phyloP scores from a whole-genome alignment of 2,113 vertebrate genomes.

The Manacus vitellinus region DNA sequence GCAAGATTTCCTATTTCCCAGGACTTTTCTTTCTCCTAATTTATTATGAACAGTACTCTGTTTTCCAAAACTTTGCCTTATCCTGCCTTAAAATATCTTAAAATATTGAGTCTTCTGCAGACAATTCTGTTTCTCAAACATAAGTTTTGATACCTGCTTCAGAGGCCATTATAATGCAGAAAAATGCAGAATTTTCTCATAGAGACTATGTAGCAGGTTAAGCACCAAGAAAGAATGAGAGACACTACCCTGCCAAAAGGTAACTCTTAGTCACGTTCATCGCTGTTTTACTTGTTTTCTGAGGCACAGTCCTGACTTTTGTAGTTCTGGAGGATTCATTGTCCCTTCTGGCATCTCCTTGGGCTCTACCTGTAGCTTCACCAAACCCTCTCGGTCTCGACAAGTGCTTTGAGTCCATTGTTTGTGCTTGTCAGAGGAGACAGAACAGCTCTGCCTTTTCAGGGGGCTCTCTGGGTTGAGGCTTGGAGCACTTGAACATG shows the following conservation, averaged over 20 bases:
- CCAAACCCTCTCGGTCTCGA: neutral
- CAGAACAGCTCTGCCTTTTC: neutral
- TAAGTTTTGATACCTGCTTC: neutral
- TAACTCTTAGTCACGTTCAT: neutral
- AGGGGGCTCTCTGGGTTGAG: neutral
- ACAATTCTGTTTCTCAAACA: neutral
- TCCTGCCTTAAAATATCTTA: neutral
- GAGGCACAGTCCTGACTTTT: neutral
- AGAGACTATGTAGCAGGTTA: rapidly evolving
- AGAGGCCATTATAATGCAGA: neutral
- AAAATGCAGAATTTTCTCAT: neutral
- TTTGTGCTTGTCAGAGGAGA: neutral
- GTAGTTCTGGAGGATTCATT: neutral
- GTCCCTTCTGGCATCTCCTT: neutral
- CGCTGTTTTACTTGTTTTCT: neutral
- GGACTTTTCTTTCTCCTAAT: neutral
- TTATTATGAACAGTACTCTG: neutral
- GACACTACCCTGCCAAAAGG: neutral
- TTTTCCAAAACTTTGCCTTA: neutral
- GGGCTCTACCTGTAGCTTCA: neutral
- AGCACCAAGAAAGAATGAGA: neutral
- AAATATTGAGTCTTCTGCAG: neutral
- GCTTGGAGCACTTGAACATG: neutral
- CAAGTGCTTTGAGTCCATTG: neutral
- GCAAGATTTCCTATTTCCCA: neutral